Base-by-base conservation (phyloP, 2,797 vertebrate species). In the Anomalospiza imberbis region DNA sequence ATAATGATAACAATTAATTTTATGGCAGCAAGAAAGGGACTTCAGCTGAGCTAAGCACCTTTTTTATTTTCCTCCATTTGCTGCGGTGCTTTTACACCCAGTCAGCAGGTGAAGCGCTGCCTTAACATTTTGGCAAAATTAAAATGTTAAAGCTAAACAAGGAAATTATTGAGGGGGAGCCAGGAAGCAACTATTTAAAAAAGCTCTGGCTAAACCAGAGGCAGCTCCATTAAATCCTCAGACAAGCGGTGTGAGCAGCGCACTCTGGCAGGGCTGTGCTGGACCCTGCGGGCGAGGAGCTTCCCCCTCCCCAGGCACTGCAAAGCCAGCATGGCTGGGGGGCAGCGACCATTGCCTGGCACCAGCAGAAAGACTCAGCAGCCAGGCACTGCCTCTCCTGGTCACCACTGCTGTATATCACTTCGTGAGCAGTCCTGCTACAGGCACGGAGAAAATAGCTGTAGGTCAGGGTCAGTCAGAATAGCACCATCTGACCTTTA, bases 1-100 rank as follows among this genome's bases (percentile, higher is more conserved):
- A 88, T 91, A 96, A 96, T 91, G 91, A 90, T 72, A 86, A 90
- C 88, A 93, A 96, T 96, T 97, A 94, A 93, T 96, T 97, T 94
- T 95, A 95, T 10, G 8, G 79, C 1, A 0, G 82, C 12, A 12
- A 89, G 85, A 88, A 73, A 66, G 48, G 22, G 79, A 74, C 77
- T 89, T 91, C 85, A 91, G 95, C 94, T 95, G 92, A 95, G 83
- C 94, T 88, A 89, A 83, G 91, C 94, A 80, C 34, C 57, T 94
- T 92, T 89, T 94, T 95, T 82, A 84, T 95, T 82, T 87, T 51
- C 54, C 65, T 62, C 63, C 17, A 19, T 79, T 74, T 42, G 38
- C 78, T 45, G 58, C 60, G 8, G 73, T 0, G 0, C 54, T 17
- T 76, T 88, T 84, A 77, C 72, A 88, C 44, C 36, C 36, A 2